Conservation (phyloP, 2,888 invertebrate species). For the Scaptomyza cyrtandrae region DNA sequence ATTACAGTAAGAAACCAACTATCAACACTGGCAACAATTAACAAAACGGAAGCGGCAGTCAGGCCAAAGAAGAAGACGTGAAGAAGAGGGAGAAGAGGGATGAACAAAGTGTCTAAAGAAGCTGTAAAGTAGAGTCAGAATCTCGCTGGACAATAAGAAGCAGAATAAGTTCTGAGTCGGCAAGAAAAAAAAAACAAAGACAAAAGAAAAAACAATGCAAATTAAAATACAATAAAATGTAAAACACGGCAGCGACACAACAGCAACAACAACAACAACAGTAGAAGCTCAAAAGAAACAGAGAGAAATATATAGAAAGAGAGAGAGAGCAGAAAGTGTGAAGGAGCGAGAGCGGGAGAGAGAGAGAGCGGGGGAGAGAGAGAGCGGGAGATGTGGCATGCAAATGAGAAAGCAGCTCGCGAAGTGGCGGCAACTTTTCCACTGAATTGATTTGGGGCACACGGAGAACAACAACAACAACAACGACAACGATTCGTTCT, state of each 20-base stretch:
- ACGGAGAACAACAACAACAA: slow-evolving; percentile 25
- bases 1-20: neutral
- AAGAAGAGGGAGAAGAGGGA: neutral
- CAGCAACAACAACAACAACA: slow-evolving; percentile 10
- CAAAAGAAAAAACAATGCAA: slow-evolving; percentile 55
- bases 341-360: neutral
- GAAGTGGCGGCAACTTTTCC: slow-evolving; percentile 73
- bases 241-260: slow-evolving; percentile 48
- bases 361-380: neutral
- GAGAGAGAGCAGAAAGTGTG: neutral
- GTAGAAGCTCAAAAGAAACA: neutral
- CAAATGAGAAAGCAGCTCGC: slow-evolving; percentile 45
- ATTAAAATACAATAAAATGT: slow-evolving; percentile 80
- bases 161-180: slow-evolving; percentile 40
- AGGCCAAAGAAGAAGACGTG: slow-evolving; percentile 12
- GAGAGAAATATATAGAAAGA: neutral
- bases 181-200: slow-evolving; percentile 41
- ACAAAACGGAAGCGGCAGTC: slow-evolving; percentile 62
- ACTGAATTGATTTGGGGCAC: slow-evolving; percentile 68
- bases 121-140: slow-evolving; percentile 7
- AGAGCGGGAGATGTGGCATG: slow-evolving; percentile 23
- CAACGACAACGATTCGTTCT: slow-evolving; percentile 6
- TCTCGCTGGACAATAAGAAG: neutral
- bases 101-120: neutral
- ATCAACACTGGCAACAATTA: slow-evolving; percentile 17